Base-by-base conservation (phyloP, 2,113 vertebrate genomes). In the Maccullochella peelii region DNA sequence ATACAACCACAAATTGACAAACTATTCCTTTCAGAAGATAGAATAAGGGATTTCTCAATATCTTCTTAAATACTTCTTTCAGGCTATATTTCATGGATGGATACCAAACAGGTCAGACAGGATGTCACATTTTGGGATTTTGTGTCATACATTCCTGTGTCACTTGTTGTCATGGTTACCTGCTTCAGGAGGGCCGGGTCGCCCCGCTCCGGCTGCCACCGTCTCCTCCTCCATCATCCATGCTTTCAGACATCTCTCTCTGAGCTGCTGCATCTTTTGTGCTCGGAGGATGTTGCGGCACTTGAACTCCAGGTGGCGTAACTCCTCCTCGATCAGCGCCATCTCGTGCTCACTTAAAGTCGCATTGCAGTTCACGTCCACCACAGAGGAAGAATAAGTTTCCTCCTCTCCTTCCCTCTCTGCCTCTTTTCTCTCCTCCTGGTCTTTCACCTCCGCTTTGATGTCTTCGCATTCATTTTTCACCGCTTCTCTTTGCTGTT, bases 301-400 rank as follows among this genome's bases (percentile, higher is more conserved):
- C 79, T 97, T 97, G 86, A 98, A 97, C 88, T 97, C 97, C 79
- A 98, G 93, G 91, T 97, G 97, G 8, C 96, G 94, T 23, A 97
- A 85, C 92, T 97, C 97, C 89, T 97, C 97, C 70, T 97, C 96
- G 30, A 97, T 93, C 90, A 97, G 88, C 40, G 95, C 96, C 93
- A 97, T 90, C 90, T 97, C 96, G 0, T 96, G 95, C 80, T 95
- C 95, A 11, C 95, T 91, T 20, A 91, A 18, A n/a, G 88, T 95
- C 76, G 95, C 93, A 1, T 95, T 96, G 73, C 95, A 92, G 88
- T 94, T 96, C 74, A 94, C 88, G 0, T 96, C 96, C 85, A 95
- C 76, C 23, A 84, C 89, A 16, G 58, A 66, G 44, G 77, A 42
- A 20, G 67, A 62, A 4, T 33, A 6, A 6, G 49, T 84, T 20